A percentile compares a stretch with the other conserved stretches of the same genome.
These are phyloP conservation scores for Neosilurus hyrtlii DNA, from an alignment of 2,797 vertebrate genomes.

Conservation along the genomic window DNA sequence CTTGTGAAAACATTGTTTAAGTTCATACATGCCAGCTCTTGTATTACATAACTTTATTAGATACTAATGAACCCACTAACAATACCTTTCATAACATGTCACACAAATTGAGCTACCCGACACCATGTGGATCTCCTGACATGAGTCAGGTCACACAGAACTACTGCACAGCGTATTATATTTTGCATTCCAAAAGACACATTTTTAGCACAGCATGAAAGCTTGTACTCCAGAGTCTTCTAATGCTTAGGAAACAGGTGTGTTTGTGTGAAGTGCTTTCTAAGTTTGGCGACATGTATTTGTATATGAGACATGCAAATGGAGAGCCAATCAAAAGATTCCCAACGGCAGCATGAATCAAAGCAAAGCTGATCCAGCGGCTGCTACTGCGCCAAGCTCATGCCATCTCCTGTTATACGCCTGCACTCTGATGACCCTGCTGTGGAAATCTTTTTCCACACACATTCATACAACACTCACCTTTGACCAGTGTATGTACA, in stretches of 20 bases:
- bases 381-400: conserved; percentile 58
- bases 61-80: background rate
- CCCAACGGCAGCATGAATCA: conserved; percentile 6
- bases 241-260: conserved; percentile 6
- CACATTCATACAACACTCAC: conserved; percentile 2
- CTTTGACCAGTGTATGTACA: background rate
- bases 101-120: background rate
- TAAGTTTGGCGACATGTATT: background rate
- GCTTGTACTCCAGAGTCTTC: background rate
- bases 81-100: background rate
- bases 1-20: background rate
- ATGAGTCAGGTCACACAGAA: background rate
- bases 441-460: conserved; percentile 65
- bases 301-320: conserved; percentile 4
- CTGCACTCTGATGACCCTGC: conserved; percentile 62
- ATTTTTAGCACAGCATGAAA: background rate
- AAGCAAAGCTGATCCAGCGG: conserved; percentile 18
- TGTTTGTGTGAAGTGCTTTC: conserved; percentile 2
- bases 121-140: background rate
- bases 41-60: background rate
- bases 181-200: conserved; percentile 1
- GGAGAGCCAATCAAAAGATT: background rate
- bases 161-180: background rate
- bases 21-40: background rate
- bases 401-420: conserved; percentile 67